Evolutionary conservation across 1,140 invertebrate genomes (phyloP).

Genomic region (Colletes gigas): DNA sequence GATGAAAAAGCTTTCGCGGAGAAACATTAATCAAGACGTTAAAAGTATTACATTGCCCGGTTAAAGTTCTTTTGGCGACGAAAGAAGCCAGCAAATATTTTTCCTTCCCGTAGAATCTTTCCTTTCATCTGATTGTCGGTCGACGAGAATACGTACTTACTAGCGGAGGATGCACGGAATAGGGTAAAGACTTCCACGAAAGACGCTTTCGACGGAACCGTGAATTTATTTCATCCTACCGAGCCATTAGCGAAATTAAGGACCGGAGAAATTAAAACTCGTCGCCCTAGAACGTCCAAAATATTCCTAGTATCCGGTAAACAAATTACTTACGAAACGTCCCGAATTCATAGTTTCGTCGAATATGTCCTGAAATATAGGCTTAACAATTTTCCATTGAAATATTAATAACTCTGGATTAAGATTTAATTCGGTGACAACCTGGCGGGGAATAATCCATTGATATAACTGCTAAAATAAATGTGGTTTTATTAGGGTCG

Average conservation of each 20-base stretch:
- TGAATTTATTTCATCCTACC: conserved; percentile 1
- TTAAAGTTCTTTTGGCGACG: neutral
- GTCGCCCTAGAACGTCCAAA: neutral
- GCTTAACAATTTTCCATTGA: too few species aligned
- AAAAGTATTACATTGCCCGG: neutral
- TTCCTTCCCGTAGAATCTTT: neutral
- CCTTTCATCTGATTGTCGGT: conserved; percentile 12
- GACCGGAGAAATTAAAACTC: neutral
- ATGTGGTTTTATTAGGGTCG: too few species aligned
- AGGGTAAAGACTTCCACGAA: neutral
- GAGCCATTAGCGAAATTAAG: conserved; percentile 10
- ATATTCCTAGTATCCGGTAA: neutral
- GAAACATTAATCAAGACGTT: neutral
- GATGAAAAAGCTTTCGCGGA: neutral
- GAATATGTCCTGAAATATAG: too few species aligned
- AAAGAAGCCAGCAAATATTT: conserved; percentile 6
- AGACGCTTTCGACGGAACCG: neutral
- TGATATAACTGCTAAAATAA: too few species aligned
- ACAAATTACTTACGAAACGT: neutral
- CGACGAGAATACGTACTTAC: conserved; percentile 1
- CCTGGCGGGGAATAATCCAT: too few species aligned
- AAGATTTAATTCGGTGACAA: too few species aligned
- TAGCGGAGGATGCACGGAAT: neutral
- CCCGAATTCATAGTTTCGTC: neutral
- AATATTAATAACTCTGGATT: too few species aligned